Percentiles rank a stretch among this genome's conserved stretches.
phyloP scores from a whole-genome alignment of 1,140 invertebrate genomes.

The Plectrocnemia conspersa region DNA sequence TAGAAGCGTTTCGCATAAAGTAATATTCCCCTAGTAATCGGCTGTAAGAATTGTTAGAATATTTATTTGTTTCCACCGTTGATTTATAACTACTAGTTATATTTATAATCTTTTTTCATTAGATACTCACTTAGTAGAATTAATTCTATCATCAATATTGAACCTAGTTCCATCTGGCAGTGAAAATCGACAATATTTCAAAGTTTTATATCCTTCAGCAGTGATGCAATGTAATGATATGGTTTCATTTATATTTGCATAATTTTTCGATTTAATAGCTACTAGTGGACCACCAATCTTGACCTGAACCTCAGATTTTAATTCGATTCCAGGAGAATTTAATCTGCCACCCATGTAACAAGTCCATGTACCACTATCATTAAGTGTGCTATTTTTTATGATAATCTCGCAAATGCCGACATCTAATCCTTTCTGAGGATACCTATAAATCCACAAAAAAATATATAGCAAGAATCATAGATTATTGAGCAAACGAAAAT shows the following conservation, averaged over 20 bases:
- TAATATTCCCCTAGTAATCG: conserved; percentile 25
- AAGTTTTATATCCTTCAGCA: conserved; percentile 39
- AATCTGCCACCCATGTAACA: conserved; percentile 47
- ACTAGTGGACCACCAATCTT: conserved; percentile 43
- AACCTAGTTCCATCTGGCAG: conserved; percentile 22
- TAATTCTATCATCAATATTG: conserved; percentile 26
- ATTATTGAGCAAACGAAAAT: no score
- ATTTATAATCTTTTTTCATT: conserved; percentile 2
- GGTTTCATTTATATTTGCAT: conserved; percentile 30
- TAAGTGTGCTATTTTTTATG: conserved; percentile 36
- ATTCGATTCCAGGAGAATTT: conserved; percentile 39
- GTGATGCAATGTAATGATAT: conserved; percentile 42
- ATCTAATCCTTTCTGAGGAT: conserved; percentile 41
- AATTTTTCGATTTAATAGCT: conserved; percentile 38
- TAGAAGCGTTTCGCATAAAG: conserved; percentile 18
- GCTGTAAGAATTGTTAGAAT: conserved; percentile 20
- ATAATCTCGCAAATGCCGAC: conserved; percentile 45
- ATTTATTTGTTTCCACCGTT: neutral
- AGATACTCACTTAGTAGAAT: conserved; percentile 23
- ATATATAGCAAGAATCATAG: conserved; percentile 1
- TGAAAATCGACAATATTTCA: conserved; percentile 44
- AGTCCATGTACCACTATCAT: conserved; percentile 42
- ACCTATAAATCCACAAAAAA: conserved; percentile 35
- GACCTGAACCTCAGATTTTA: conserved; percentile 38
- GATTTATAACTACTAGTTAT: neutral